Conservation (phyloP, 2,888 invertebrate genomes). For the Brassicogethes aeneus region DNA sequence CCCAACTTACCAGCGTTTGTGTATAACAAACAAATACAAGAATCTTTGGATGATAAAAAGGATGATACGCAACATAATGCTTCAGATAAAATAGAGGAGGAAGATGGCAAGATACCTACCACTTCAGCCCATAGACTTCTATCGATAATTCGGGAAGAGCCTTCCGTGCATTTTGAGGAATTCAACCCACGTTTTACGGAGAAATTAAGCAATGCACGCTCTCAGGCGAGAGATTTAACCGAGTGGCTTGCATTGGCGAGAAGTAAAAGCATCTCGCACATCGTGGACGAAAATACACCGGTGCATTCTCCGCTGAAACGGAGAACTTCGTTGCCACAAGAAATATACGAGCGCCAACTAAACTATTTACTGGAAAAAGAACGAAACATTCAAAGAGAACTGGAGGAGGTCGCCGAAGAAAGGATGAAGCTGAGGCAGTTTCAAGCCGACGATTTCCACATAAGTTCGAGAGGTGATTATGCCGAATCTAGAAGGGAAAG, state of each 20-base stretch:
- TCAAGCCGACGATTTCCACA: slow-evolving; percentile 39
- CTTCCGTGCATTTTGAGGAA: slow-evolving; percentile 15
- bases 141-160: slow-evolving; percentile 50
- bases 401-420: slow-evolving; percentile 52
- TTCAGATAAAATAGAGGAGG: slow-evolving; percentile 45
- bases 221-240: slow-evolving; percentile 37
- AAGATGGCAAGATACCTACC: slow-evolving; percentile 47
- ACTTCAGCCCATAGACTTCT: slow-evolving; percentile 45
- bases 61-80: slow-evolving; percentile 50
- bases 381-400: slow-evolving; percentile 56
- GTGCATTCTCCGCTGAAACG: slow-evolving; percentile 23
- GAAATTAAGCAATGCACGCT: slow-evolving; percentile 18
- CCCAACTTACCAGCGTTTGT: slow-evolving; percentile 18
- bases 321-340: slow-evolving; percentile 55
- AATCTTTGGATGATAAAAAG: slow-evolving; percentile 61
- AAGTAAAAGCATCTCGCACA: slow-evolving; percentile 30
- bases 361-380: slow-evolving; percentile 59
- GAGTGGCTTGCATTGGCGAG: slow-evolving; percentile 46
- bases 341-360: slow-evolving; percentile 54
- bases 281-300: slow-evolving; percentile 11
- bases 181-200: slow-evolving; percentile 12
- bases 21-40: slow-evolving; percentile 10
- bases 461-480: slow-evolving; percentile 43
- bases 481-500: slow-evolving; percentile 28
- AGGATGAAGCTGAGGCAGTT: slow-evolving; percentile 41